These are phyloP conservation scores for Capreolus pygargus DNA, from an alignment of 2,113 vertebrate species.

Conservation along the genomic window DNA sequence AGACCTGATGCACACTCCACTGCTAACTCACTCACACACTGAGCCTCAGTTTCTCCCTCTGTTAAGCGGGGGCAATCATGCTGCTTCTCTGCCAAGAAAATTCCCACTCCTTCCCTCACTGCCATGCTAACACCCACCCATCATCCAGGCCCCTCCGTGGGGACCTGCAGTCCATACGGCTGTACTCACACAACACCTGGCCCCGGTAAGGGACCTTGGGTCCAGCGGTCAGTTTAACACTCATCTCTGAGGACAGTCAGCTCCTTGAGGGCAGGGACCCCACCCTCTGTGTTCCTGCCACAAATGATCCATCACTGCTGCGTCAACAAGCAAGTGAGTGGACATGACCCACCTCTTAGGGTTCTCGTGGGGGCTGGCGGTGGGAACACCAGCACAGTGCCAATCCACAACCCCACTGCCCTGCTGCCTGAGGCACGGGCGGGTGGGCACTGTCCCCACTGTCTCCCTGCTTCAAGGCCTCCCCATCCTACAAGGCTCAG, in stretches of 20 bases:
- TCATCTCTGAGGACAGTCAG: neutral
- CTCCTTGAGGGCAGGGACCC: neutral
- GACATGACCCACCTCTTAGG: neutral
- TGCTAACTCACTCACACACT: neutral
- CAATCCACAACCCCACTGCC: neutral
- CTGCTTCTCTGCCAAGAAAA: neutral
- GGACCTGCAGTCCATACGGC: neutral
- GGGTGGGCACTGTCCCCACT: fast-evolving
- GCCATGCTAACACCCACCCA: fast-evolving
- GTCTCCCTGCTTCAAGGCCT: neutral
- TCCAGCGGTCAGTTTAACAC: fast-evolving
- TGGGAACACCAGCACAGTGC: neutral
- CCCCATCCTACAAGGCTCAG: neutral
- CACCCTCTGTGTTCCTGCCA: neutral
- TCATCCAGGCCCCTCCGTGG: neutral
- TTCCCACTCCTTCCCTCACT: neutral
- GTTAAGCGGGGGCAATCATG: neutral
- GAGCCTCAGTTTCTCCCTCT: neutral
- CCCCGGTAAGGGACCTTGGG: neutral
- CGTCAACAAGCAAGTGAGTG: neutral
- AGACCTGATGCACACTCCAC: neutral
- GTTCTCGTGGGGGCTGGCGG: neutral
- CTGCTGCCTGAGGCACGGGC: neutral
- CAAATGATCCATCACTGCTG: neutral
- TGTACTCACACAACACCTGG: fast-evolving